A percentile compares a stretch with the other conserved stretches of the same genome.
Evolutionary conservation across 2,888 invertebrate genomes (phyloP).

Genomic region (Aphidius colemani): DNA sequence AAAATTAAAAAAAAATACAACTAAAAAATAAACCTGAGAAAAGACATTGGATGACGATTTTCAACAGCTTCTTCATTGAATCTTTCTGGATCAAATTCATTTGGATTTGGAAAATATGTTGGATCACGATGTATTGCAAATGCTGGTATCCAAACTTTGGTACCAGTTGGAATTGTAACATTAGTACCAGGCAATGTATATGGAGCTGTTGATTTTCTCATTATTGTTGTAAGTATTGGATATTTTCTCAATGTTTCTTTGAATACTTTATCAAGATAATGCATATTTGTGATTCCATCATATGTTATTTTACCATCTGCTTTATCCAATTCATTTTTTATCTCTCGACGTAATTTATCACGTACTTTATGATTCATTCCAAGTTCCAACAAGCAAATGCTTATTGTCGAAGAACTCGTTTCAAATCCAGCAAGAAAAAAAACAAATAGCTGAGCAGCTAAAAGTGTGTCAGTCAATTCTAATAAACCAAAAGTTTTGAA

Average conservation of each 20-base stretch:
- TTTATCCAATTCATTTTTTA: constrained; percentile 45
- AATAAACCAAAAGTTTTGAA: constrained; percentile 38
- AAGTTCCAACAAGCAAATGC: constrained; percentile 57
- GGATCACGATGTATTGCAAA: constrained; percentile 34
- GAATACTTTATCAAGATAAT: constrained; percentile 57
- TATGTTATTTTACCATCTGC: constrained; percentile 53
- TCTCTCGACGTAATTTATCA: constrained; percentile 54
- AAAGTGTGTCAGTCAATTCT: constrained; percentile 49
- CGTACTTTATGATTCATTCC: constrained; percentile 58
- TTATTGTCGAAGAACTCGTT: constrained; percentile 59
- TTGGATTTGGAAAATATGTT: constrained; percentile 35
- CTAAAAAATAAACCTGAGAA: constrained; percentile 51
- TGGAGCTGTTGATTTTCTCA: constrained; percentile 46
- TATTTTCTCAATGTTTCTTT: constrained; percentile 61
- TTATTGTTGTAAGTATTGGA: constrained; percentile 54
- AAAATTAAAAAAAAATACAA: constrained; percentile 14
- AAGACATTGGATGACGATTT: constrained; percentile 42
- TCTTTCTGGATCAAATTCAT: constrained; percentile 48
- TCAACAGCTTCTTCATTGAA: constrained; percentile 41
- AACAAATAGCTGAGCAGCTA: constrained; percentile 58
- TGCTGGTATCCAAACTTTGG: constrained; percentile 31
- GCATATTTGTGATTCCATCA: constrained; percentile 56
- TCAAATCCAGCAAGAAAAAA: constrained; percentile 62
- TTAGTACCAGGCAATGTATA: constrained; percentile 35
- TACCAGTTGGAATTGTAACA: constrained; percentile 31